Percentiles rank a stretch among this genome's conserved stretches.
Conservation (phyloP, 2,888 invertebrate genomes). For the Tortricodes alternella region DNA sequence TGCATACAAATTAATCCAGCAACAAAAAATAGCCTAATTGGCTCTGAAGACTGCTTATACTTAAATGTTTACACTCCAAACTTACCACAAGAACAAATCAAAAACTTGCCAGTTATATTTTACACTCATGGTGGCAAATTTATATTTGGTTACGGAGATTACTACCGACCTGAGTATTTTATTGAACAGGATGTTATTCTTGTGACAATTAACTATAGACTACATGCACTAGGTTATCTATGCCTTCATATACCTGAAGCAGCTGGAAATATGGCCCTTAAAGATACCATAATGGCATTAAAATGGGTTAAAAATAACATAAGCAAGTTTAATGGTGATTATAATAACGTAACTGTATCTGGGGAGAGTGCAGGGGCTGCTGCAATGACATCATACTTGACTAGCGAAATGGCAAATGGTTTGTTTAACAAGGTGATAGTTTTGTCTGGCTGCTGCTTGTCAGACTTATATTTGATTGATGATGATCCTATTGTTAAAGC, state of each 20-base stretch:
- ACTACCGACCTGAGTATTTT: constrained; percentile 67
- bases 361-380: constrained; percentile 72
- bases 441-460: constrained; percentile 58
- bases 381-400: constrained; percentile 50
- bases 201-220: constrained; percentile 67
- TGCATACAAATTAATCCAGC: constrained; percentile 75
- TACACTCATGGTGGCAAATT: constrained; percentile 83
- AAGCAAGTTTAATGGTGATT: constrained; percentile 59
- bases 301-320: constrained; percentile 69
- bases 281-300: constrained; percentile 64
- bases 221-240: constrained; percentile 65
- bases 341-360: constrained; percentile 56
- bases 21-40: constrained; percentile 60
- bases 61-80: constrained; percentile 86
- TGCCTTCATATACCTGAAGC: constrained; percentile 64
- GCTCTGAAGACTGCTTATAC: constrained; percentile 86
- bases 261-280: constrained; percentile 67
- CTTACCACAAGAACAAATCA: constrained; percentile 58
- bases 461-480: constrained; percentile 57
- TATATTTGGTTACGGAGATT: constrained; percentile 78
- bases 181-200: constrained; percentile 62
- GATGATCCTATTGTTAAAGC: constrained; percentile 60
- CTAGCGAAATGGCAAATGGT: constrained; percentile 57
- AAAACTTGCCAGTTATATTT: constrained; percentile 76
- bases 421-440: constrained; percentile 60